phyloP scores from a whole-genome alignment of 2,888 invertebrate genomes.

The Myopa tessellatipennis region DNA sequence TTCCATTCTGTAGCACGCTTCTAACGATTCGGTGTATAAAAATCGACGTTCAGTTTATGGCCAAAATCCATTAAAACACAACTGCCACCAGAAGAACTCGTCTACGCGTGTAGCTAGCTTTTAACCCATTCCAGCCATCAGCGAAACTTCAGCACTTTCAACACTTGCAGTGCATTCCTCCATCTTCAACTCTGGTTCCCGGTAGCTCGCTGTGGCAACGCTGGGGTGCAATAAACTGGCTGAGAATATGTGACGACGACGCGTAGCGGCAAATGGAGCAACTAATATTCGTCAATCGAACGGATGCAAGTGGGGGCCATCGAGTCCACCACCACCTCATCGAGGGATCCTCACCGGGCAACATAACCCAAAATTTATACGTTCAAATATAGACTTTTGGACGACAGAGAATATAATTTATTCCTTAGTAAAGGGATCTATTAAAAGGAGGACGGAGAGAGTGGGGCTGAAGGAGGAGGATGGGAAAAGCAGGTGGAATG shows the following conservation, averaged over 20 bases:
- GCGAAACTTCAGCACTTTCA: neutral
- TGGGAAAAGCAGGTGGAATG: too few species aligned
- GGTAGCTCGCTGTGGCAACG: too few species aligned
- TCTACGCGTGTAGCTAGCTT: too few species aligned
- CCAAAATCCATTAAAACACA: too few species aligned
- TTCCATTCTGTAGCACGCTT: too few species aligned
- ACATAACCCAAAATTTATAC: neutral
- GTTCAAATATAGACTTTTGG: neutral
- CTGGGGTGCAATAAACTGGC: neutral
- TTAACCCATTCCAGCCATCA: neutral
- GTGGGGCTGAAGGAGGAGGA: too few species aligned
- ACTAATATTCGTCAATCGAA: neutral
- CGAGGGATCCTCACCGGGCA: too few species aligned
- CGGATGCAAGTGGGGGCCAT: neutral
- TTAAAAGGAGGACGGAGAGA: too few species aligned
- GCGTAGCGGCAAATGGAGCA: neutral
- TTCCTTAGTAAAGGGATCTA: neutral
- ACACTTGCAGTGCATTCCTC: neutral
- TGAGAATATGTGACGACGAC: constrained; percentile 7
- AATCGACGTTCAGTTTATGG: too few species aligned
- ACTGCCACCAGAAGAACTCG: too few species aligned
- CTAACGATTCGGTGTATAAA: too few species aligned
- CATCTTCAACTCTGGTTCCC: neutral
- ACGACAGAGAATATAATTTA: constrained; percentile 3
- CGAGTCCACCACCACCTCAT: too few species aligned